A percentile compares a stretch with the other conserved stretches of the same genome.
Conservation (phyloP, 2,888 invertebrate genomes). For the Lochmaea crataegi region DNA sequence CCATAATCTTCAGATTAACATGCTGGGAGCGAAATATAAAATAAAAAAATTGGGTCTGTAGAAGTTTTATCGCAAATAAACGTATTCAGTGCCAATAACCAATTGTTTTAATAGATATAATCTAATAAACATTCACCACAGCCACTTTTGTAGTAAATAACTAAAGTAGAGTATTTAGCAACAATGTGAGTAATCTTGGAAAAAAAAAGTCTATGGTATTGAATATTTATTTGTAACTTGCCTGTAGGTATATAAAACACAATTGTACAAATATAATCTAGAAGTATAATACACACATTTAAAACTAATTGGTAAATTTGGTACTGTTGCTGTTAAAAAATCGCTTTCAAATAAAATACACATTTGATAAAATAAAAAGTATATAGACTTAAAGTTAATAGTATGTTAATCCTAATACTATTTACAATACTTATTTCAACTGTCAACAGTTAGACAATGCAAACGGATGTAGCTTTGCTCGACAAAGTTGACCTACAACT, state of each 20-base stretch:
- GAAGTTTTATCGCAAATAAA: too few species aligned
- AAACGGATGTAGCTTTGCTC: too few species aligned
- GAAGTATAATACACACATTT: not conserved
- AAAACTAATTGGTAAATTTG: not conserved
- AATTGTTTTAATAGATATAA: too few species aligned
- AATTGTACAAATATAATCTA: not conserved
- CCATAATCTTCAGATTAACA: too few species aligned
- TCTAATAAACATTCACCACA: too few species aligned
- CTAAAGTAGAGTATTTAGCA: not conserved
- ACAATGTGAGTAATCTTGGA: not conserved
- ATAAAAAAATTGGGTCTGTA: too few species aligned
- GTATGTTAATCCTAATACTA: not conserved
- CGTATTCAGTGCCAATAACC: too few species aligned
- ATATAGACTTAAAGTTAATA: not conserved
- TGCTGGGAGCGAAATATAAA: too few species aligned
- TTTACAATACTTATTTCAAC: not conserved
- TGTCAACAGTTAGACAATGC: not conserved
- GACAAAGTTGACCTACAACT: too few species aligned
- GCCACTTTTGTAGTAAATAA: too few species aligned
- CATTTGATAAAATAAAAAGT: not conserved
- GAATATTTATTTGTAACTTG: slow-evolving; percentile 4
- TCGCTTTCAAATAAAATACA: not conserved
- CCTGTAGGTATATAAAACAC: not conserved
- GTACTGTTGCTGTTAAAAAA: not conserved
- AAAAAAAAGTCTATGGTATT: not conserved